phyloP scores from a whole-genome alignment of 2,797 vertebrate genomes.

The Sebastes matsubarae region DNA sequence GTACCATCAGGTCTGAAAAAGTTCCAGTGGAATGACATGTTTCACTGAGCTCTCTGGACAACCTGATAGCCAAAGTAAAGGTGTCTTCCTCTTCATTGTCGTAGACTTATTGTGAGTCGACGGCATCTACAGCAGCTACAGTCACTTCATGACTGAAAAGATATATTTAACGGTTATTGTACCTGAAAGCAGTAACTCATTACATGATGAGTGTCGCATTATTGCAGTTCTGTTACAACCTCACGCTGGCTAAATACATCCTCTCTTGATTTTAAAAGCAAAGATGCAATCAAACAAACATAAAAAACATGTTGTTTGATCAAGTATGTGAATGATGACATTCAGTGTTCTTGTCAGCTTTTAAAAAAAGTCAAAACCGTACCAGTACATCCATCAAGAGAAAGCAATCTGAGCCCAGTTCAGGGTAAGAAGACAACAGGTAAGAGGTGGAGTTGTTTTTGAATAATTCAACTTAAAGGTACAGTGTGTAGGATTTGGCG shows the following conservation, averaged over 20 bases:
- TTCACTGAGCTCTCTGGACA: neutral
- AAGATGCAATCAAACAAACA: neutral
- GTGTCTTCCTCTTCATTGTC: neutral
- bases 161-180: neutral
- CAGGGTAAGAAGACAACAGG: neutral
- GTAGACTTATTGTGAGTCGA: neutral
- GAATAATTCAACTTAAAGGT: too few relatives aligned
- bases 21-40: neutral
- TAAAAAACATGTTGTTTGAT: neutral
- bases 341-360: neutral
- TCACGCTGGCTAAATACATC: neutral
- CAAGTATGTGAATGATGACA: neutral
- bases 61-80: neutral
- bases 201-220: neutral
- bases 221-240: neutral
- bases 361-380: neutral
- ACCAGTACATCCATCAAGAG: neutral
- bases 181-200: conserved; percentile 24
- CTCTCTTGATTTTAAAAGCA: neutral
- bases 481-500: too few relatives aligned
- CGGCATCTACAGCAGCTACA: neutral
- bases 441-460: neutral
- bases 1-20: neutral
- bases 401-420: neutral
- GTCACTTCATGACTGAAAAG: neutral